phyloP scores from a whole-genome alignment of 2,888 invertebrate species.

The Coelopa pilipes region DNA sequence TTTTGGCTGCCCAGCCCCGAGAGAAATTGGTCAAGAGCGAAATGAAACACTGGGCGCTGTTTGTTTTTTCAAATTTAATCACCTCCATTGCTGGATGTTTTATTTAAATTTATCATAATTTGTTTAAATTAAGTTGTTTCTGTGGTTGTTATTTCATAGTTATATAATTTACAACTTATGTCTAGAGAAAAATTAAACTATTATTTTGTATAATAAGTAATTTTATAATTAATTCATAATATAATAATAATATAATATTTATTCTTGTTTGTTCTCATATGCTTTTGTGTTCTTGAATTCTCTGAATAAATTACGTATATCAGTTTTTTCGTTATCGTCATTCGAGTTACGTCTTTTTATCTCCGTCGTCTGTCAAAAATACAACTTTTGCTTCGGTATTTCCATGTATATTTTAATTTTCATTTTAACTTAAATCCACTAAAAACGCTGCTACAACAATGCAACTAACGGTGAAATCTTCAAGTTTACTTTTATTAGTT shows the following conservation, averaged over 20 bases:
- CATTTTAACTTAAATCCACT: conserved; percentile 5
- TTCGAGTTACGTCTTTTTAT: not conserved
- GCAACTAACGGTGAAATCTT: conserved; percentile 17
- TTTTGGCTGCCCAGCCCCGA: no score
- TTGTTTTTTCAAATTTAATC: conserved; percentile 39
- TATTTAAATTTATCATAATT: conserved; percentile 41
- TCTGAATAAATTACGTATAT: conserved; percentile 19
- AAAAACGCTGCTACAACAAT: conserved; percentile 21
- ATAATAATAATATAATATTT: conserved; percentile 31
- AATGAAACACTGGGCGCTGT: conserved; percentile 6
- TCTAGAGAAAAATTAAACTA: conserved; percentile 51
- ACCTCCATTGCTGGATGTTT: conserved; percentile 44
- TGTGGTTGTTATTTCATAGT: conserved; percentile 47
- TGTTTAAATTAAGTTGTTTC: conserved; percentile 34
- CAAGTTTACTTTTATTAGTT: conserved; percentile 16
- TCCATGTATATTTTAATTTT: not conserved
- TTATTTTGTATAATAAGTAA: conserved; percentile 40
- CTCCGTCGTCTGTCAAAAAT: not conserved
- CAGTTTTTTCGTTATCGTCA: not conserved
- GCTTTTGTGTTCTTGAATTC: conserved; percentile 7
- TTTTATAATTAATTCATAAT: conserved; percentile 32
- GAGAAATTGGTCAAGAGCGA: conserved; percentile 6
- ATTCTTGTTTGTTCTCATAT: conserved; percentile 20
- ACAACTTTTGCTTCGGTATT: not conserved
- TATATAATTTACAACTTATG: conserved; percentile 66